phyloP scores from a whole-genome alignment of 23 tunicate genomes.

The Trididemnum miniatum region DNA sequence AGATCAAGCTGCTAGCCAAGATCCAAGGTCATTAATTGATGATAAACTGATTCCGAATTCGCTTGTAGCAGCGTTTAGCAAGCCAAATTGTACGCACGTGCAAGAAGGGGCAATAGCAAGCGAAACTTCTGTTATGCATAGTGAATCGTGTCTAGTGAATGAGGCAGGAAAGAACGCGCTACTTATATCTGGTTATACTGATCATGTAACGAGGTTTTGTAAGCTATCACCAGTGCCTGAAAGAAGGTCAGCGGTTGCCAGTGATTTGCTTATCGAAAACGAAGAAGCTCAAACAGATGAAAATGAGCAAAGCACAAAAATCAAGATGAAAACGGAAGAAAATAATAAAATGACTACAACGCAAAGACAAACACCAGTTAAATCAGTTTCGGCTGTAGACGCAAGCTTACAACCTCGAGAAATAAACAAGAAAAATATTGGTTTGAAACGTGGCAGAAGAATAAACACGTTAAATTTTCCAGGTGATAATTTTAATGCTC shows the following conservation, averaged over 20 bases:
- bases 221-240: not conserved
- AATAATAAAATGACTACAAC: not conserved
- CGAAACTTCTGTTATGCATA: not conserved
- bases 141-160: not conserved
- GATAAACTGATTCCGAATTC: not conserved
- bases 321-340: not conserved
- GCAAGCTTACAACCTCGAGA: not conserved
- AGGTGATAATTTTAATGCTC: not conserved
- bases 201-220: slow-evolving; percentile 2
- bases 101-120: not conserved
- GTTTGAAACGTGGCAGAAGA: not conserved
- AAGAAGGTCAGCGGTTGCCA: not conserved
- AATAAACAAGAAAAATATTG: not conserved
- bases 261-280: not conserved
- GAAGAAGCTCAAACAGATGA: not conserved
- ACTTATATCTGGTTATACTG: not conserved
- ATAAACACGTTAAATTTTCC: not conserved
- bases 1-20: not conserved
- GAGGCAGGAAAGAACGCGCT: not conserved
- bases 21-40: too few relatives aligned
- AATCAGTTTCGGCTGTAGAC: not conserved
- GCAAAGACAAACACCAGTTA: not conserved
- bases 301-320: not conserved
- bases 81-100: not conserved
- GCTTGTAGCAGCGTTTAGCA: not conserved